Evolutionary conservation across 2,797 vertebrate species (phyloP).

Genomic region (Coilia nasus): DNA sequence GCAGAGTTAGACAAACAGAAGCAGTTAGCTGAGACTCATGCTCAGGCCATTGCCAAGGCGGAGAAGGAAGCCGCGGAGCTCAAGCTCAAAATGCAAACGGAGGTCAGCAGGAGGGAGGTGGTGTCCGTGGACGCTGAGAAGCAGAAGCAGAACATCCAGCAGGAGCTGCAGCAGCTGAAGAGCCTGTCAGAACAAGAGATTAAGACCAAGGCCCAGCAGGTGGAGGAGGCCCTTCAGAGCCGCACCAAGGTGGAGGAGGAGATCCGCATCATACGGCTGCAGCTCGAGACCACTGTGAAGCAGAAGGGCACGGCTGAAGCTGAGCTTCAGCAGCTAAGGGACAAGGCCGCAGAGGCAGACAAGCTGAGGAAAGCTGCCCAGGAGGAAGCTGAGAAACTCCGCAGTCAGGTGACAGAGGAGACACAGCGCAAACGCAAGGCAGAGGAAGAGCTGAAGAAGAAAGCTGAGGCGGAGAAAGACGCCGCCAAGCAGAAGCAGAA

Average conservation of each 20-base stretch:
- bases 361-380: conserved; percentile 83
- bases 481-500: conserved; percentile 90
- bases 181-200: conserved; percentile 89
- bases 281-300: conserved; percentile 82
- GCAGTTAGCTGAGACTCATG: conserved; percentile 89
- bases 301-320: conserved; percentile 82
- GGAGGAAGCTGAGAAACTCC: conserved; percentile 91
- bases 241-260: conserved; percentile 91
- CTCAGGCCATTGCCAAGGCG: conserved; percentile 87
- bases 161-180: conserved; percentile 88
- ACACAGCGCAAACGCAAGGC: conserved; percentile 90
- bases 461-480: conserved; percentile 87
- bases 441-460: conserved; percentile 88
- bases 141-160: conserved; percentile 92
- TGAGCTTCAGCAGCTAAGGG: conserved; percentile 82
- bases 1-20: conserved; percentile 92
- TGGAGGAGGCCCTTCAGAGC: conserved; percentile 84
- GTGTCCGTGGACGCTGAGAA: conserved; percentile 87
- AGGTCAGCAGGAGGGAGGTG: conserved; percentile 85
- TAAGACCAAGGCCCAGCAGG: conserved; percentile 84
- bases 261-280: conserved; percentile 86
- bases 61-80: conserved; percentile 87
- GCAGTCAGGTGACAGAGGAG: conserved; percentile 90
- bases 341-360: conserved; percentile 83
- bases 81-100: conserved; percentile 88